Conservation (phyloP, 2,888 invertebrate genomes). For the Antheraea assamensis region DNA sequence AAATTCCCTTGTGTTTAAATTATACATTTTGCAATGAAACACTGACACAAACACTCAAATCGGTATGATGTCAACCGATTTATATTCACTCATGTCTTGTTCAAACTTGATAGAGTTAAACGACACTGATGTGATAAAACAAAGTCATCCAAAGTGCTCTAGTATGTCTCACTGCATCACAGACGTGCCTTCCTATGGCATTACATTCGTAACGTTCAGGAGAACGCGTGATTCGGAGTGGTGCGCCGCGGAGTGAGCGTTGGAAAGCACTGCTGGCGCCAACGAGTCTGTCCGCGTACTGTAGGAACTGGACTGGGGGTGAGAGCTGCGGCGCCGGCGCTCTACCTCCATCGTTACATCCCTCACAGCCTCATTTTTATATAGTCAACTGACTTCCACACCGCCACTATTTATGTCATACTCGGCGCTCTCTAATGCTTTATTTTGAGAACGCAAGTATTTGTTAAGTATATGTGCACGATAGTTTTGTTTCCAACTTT, state of each 20-base stretch:
- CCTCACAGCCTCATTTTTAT: slow-evolving; percentile 77
- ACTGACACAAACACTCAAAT: slow-evolving; percentile 60
- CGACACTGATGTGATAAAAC: slow-evolving; percentile 16
- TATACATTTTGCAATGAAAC: slow-evolving; percentile 64
- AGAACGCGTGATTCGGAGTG: slow-evolving; percentile 36
- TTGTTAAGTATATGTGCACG: slow-evolving; percentile 67
- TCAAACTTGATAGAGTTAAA: slow-evolving; percentile 17
- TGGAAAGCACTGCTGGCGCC: slow-evolving; percentile 65
- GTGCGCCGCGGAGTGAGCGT: slow-evolving; percentile 38
- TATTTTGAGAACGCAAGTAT: slow-evolving; percentile 74
- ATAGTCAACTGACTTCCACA: slow-evolving; percentile 80
- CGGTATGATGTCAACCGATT: slow-evolving; percentile 44
- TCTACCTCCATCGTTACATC: slow-evolving; percentile 65
- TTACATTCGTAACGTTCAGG: slow-evolving; percentile 31
- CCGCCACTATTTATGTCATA: slow-evolving; percentile 80
- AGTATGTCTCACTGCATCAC: slow-evolving; percentile 41
- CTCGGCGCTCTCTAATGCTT: slow-evolving; percentile 75
- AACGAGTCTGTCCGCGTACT: slow-evolving; percentile 69
- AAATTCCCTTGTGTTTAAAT: slow-evolving; percentile 48
- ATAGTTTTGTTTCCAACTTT: too few relatives aligned
- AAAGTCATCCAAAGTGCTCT: slow-evolving; percentile 24
- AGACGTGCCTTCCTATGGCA: slow-evolving; percentile 33
- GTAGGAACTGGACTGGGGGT: slow-evolving; percentile 54
- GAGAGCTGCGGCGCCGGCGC: slow-evolving; percentile 76
- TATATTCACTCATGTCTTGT: slow-evolving; percentile 56